Evolutionary conservation across 2,888 invertebrate genomes (phyloP), one percentile per base, ranked within the genome.

Genomic region (Drosophila pseudotakahashii): DNA sequence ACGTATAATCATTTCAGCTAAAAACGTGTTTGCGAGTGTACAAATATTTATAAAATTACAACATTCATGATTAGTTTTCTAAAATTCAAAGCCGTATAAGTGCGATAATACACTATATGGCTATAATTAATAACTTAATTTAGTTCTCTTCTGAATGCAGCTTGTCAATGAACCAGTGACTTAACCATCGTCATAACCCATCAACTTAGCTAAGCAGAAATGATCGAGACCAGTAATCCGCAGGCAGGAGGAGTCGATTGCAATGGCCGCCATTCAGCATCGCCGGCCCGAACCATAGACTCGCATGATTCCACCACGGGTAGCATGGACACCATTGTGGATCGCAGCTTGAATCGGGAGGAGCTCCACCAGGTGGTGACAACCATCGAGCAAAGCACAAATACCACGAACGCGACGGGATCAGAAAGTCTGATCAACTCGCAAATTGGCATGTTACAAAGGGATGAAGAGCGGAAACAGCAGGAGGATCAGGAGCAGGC

Each of bases 321-420:
- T 53, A 92, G 92, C 79, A 85, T 91, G 85, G 91, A 92, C 53
- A 92, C 92, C 26, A 92, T 92, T 66, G 91, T 92, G 7, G 91
- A 92, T 76, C 90, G 91, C 55, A 89, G 80, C 57, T 52, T 80
- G 19, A 89, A 77, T 51, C 79, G 77, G 42, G 78, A 82, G 59
- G 88, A 89, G 50, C 69, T 89, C 55, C 77, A 90, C 70, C 90
- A 90, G 73, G 83, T 81, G 55, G 76, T 82, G 48, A 75, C 80
- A 30, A 78, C 82, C 16, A 87, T 91, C 37, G 87, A 85, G 60
- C 88, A 90, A 64, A 89, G 89, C 76, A 89, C 89, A 42, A 91
- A 91, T 64, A 78, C 89, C 51, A 91, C 86, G 37, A 91, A 90
- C 73, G 44, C 88, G 81, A 73, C 78, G 77, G 47, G 26, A 1